Evolutionary conservation across 2,888 invertebrate genomes (phyloP), one percentile per base, ranked within the genome.

Genomic region (Microctonus aethiopoides): DNA sequence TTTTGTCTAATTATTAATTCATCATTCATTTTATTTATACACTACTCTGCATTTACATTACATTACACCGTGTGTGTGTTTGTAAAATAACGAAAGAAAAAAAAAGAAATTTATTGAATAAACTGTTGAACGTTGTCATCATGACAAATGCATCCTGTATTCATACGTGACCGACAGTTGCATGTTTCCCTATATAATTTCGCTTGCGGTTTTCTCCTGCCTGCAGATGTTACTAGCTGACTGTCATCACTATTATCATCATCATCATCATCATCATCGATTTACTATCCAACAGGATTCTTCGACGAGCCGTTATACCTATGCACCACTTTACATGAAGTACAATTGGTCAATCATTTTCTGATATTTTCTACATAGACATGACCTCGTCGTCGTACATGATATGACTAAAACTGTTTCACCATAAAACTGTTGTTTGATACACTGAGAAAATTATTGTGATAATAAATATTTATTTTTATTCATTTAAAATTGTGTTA

Each of bases 331-430:
- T 39, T 63, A 63, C 39, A 41, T 24, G 16, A n/a, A 36, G 52
- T 52, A 51, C 65, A 65, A 65, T 69, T 69, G 63, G 56, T 34
- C 64, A 64, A 64, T 69, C 69, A 69, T 69, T 34, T 39, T 65
- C 29, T 24, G n/a, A 54, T 9, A 16, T n/a, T n/a, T n/a, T n/a
- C n/a, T n/a, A n/a, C n/a, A n/a, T n/a, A n/a, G n/a, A n/a, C n/a
- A n/a, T n/a, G n/a, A n/a, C n/a, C n/a, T n/a, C n/a, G n/a, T n/a
- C n/a, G n/a, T n/a, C n/a, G n/a, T n/a, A n/a, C n/a, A n/a, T n/a
- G n/a, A n/a, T n/a, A n/a, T n/a, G n/a, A n/a, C n/a, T n/a, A n/a
- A n/a, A n/a, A n/a, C n/a, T n/a, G n/a, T n/a, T n/a, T n/a, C n/a
- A n/a, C n/a, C n/a, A n/a, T n/a, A n/a, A n/a, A n/a, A n/a, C n/a